phyloP scores from a whole-genome alignment of 2,888 invertebrate genomes.

The Diaperis boleti region DNA sequence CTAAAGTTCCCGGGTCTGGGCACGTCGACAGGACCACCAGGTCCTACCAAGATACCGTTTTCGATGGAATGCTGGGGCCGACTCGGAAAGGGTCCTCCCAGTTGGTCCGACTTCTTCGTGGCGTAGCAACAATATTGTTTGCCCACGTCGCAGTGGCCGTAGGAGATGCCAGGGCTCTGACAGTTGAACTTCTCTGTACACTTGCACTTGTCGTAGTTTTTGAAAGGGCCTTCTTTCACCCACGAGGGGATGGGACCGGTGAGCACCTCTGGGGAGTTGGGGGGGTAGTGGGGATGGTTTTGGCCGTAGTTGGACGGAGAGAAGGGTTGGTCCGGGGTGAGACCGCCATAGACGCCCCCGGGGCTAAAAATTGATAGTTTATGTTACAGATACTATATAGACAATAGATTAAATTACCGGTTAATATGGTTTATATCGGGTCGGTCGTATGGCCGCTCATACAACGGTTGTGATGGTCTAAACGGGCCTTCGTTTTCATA shows the following conservation, averaged over 20 bases:
- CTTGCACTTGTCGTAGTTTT: conserved; percentile 66
- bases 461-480: conserved; percentile 31
- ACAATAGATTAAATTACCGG: conserved; percentile 1
- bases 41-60: conserved; percentile 67
- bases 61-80: conserved; percentile 62
- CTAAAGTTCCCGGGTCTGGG: conserved; percentile 50
- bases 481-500: conserved; percentile 47
- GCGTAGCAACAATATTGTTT: conserved; percentile 76
- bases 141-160: conserved; percentile 73
- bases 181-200: conserved; percentile 71
- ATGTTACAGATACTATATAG: background rate
- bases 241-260: conserved; percentile 66
- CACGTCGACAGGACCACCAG: conserved; percentile 61
- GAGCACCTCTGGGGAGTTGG: conserved; percentile 52
- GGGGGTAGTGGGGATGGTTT: conserved; percentile 45
- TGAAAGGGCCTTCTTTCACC: conserved; percentile 61
- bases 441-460: conserved; percentile 38
- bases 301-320: conserved; percentile 48
- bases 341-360: conserved; percentile 51
- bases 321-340: conserved; percentile 46
- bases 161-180: conserved; percentile 68
- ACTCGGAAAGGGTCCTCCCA: conserved; percentile 59
- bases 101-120: conserved; percentile 50
- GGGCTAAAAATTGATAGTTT: conserved; percentile 55
- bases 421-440: conserved; percentile 42